These are phyloP conservation scores for Doryteuthis pealeii DNA, from an alignment of 1,140 invertebrate genomes.

Conservation along the genomic window DNA sequence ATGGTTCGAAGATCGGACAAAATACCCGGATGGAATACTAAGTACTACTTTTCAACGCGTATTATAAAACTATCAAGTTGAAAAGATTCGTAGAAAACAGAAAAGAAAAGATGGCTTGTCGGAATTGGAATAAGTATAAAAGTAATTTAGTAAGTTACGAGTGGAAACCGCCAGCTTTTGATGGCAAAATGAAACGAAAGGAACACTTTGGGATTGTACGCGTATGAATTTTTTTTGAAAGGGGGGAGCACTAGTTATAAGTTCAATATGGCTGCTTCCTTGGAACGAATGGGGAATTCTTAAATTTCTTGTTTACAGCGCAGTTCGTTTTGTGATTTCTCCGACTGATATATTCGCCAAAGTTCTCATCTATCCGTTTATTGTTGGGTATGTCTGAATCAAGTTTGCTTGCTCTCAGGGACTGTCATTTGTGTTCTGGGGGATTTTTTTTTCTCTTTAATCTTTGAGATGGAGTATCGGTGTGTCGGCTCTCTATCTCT, in stretches of 20 bases:
- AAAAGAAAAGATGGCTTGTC: too few species aligned
- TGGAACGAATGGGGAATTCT: not conserved
- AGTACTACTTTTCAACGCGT: constrained; percentile 8
- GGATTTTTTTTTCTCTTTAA: too few species aligned
- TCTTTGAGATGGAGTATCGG: too few species aligned
- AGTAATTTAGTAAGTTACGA: too few species aligned
- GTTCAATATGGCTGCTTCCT: constrained; percentile 6
- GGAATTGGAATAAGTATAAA: too few species aligned
- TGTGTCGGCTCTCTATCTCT: too few species aligned
- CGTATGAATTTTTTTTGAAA: not conserved
- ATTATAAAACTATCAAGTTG: constrained; percentile 7
- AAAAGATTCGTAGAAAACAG: not conserved
- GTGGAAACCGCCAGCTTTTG: too few species aligned
- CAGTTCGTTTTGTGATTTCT: not conserved
- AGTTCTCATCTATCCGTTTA: not conserved
- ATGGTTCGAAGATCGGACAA: constrained; percentile 8
- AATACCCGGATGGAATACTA: not conserved
- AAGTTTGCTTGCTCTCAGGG: not conserved
- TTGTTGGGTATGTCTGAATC: not conserved
- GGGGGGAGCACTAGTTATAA: not conserved
- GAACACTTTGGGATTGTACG: not conserved
- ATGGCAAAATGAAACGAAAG: too few species aligned
- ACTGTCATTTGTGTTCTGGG: too few species aligned
- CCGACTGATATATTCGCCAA: not conserved
- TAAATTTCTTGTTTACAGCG: not conserved